Percentiles rank a stretch among this genome's conserved stretches.
Evolutionary conservation across 2,113 vertebrate genomes (phyloP).

Genomic region (Dunckerocampus dactyliophorus): DNA sequence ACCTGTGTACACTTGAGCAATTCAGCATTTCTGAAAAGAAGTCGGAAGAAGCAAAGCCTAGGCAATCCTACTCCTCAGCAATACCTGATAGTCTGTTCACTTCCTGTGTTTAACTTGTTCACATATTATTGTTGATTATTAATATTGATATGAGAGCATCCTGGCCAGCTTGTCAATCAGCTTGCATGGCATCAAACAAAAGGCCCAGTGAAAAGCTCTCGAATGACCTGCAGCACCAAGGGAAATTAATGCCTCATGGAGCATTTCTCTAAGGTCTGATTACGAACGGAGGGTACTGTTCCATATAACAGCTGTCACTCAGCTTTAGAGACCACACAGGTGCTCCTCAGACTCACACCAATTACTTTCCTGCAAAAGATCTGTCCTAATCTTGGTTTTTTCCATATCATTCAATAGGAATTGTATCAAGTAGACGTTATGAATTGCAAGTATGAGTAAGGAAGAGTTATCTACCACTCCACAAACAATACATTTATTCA

Average conservation of each 20-base stretch:
- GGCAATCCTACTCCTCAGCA: too few species aligned
- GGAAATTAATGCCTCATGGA: slow-evolving; percentile 31
- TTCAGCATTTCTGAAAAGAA: too few species aligned
- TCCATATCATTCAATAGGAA: slow-evolving; percentile 6
- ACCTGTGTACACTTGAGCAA: too few species aligned
- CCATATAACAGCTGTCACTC: slow-evolving; percentile 44
- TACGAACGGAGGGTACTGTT: slow-evolving; percentile 29
- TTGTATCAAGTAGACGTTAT: slow-evolving; percentile 6
- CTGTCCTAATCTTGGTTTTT: slow-evolving; percentile 21
- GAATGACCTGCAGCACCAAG: slow-evolving; percentile 18
- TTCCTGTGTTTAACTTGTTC: too few species aligned
- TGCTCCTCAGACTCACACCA: slow-evolving; percentile 5
- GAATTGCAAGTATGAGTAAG: not conserved
- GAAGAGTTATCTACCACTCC: too few species aligned
- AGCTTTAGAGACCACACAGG: slow-evolving; percentile 39
- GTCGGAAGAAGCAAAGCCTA: too few species aligned
- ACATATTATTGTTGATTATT: not conserved
- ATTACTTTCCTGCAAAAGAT: slow-evolving; percentile 20
- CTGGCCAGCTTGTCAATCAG: slow-evolving; percentile 31
- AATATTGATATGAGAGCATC: slow-evolving; percentile 30
- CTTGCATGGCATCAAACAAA: slow-evolving; percentile 24
- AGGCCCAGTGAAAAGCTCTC: slow-evolving; percentile 19
- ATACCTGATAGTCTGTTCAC: too few species aligned
- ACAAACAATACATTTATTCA: too few species aligned
- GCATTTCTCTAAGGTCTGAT: slow-evolving; percentile 28